Percentiles rank a stretch among this genome's conserved stretches.
phyloP scores from a whole-genome alignment of 2,888 invertebrate species.

The Polydrusus pterygomalis region DNA sequence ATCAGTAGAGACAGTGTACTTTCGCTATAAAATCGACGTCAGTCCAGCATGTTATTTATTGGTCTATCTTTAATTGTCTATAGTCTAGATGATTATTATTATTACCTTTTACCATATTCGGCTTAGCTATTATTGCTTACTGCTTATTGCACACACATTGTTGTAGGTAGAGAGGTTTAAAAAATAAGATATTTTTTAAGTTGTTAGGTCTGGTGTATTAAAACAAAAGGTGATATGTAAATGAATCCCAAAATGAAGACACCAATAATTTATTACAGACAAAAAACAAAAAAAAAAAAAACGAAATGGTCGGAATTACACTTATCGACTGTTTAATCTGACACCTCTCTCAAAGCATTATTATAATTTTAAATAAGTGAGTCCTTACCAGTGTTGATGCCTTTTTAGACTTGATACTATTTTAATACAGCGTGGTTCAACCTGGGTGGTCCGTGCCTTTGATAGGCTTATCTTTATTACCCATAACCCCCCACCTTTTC shows the following conservation, averaged over 20 bases:
- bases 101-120: conserved; percentile 27
- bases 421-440: conserved; percentile 40
- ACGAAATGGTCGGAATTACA: conserved; percentile 19
- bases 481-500: conserved; percentile 43
- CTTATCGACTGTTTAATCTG: conserved; percentile 27
- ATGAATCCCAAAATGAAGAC: conserved; percentile 19
- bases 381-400: conserved; percentile 44
- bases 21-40: conserved; percentile 1
- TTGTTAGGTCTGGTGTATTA: neutral
- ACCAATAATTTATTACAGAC: conserved; percentile 16
- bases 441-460: conserved; percentile 51
- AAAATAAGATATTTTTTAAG: conserved; percentile 1
- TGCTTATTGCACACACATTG: conserved; percentile 28
- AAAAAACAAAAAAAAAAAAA: conserved; percentile 20
- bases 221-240: conserved; percentile 20
- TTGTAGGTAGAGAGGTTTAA: conserved; percentile 21
- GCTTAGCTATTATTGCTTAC: conserved; percentile 30
- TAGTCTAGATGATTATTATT: conserved; percentile 29
- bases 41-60: conserved; percentile 14
- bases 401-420: conserved; percentile 47
- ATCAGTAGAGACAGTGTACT: neutral
- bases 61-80: conserved; percentile 25
- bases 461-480: conserved; percentile 51
- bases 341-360: conserved; percentile 24
- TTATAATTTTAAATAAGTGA: conserved; percentile 41